phyloP scores from a whole-genome alignment of 30 jellyfish, hydroid and myxozoan genomes.

The Mastigias papua region DNA sequence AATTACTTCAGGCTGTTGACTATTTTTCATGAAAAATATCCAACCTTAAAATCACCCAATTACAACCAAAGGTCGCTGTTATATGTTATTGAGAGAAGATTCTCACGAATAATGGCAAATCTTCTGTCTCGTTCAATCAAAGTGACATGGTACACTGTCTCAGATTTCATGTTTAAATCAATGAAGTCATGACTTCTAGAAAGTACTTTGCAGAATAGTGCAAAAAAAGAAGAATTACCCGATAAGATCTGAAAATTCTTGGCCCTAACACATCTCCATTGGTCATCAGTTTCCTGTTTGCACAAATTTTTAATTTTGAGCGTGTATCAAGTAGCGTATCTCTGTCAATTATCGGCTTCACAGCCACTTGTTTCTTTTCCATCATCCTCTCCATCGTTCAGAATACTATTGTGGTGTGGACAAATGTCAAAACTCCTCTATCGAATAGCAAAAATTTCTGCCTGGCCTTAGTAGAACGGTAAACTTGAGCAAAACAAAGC shows the following conservation, averaged over 20 bases:
- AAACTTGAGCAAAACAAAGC: not conserved
- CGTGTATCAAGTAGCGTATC: conserved; percentile 14
- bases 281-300: conserved; percentile 9
- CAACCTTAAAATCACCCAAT: not conserved
- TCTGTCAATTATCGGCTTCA: conserved; percentile 28
- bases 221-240: conserved; percentile 3
- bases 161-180: not conserved
- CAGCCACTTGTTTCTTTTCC: conserved; percentile 3
- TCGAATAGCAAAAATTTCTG: not conserved
- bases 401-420: not conserved
- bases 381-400: not conserved
- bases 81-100: no score
- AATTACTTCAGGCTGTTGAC: no score
- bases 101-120: no score
- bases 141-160: no score
- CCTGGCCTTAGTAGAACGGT: not conserved
- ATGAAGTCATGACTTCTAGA: not conserved
- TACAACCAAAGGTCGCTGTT: no score
- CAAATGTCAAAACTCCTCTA: not conserved
- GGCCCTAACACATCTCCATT: conserved; percentile 45
- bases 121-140: no score
- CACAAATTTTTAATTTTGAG: not conserved
- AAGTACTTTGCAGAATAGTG: not conserved
- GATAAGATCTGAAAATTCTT: conserved; percentile 16
- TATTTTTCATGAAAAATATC: not conserved